Base-by-base conservation (phyloP, 92 coral and sea anemone genomes). In the Porites cylindrica region DNA sequence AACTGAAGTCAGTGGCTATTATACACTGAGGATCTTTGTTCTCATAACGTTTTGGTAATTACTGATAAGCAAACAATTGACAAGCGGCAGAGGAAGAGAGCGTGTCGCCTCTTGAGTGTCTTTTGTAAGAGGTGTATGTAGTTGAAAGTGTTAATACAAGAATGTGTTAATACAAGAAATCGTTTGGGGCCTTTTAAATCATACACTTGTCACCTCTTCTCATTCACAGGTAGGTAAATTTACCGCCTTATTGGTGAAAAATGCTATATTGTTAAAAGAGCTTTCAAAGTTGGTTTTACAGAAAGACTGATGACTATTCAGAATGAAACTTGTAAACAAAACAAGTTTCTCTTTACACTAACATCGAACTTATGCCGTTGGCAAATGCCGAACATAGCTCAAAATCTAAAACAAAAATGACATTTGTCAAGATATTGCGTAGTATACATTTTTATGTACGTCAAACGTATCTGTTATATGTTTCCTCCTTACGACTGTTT, bases 11-110 rank as follows among this genome's bases (percentile, higher is more conserved):
- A 75, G 80, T 73, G 64, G 72, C 71, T 71, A 74, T 62, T 83
- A 54, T 10, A 74, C 51, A 83, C 87, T 64, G 73, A 63, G 73
- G 53, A 74, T 75, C 80, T 83, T 83, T 83, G 87, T 83, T 83
- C 80, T 75, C 87, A 74, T 83, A 73, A 62, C 64, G 73, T 65
- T 7, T 73, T 72, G 61, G 72, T 60, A 83, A 75, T 74, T 83
- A 74, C 63, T 83, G 80, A 73, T 83, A 54, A 65, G 80, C 66
- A 83, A 83, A 83, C 80, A 73, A 62, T 83, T 74, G 63, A 54
- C 73, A 43, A 74, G 12, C 73, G 66, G 16, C 63, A 63, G 51
- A 83, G 52, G 80, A 38, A 73, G 87, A 47, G 75, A 83, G 87
- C 87, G 80, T 83, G 81, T 83, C 81, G 80, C 70, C 72, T 73